These are phyloP conservation scores for Zoanthus gigantus DNA, from an alignment of 92 coral and sea anemone species.

Conservation along the genomic window DNA sequence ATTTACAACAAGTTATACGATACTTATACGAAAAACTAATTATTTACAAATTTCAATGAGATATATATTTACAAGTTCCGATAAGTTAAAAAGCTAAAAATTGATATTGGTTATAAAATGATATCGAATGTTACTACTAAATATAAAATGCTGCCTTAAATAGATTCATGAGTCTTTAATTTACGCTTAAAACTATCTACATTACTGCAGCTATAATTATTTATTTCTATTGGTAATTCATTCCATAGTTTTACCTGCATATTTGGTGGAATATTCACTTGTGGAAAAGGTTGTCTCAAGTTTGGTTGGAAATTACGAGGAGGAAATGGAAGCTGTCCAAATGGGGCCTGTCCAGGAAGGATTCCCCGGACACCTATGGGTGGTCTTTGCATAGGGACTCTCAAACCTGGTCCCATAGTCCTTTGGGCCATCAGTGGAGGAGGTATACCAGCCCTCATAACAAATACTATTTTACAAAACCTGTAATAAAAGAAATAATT, in stretches of 20 bases:
- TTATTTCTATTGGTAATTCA: too few species aligned
- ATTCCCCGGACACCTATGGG: conserved; percentile 63
- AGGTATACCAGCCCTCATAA: conserved; percentile 81
- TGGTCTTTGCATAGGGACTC: conserved; percentile 65
- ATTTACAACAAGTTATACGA: too few species aligned
- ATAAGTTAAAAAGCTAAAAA: too few species aligned
- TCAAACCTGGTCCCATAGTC: conserved; percentile 72
- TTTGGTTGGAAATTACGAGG: conserved; percentile 54
- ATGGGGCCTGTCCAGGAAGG: conserved; percentile 49
- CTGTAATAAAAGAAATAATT: not conserved
- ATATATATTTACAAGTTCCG: too few species aligned
- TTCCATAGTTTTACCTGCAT: conserved; percentile 66
- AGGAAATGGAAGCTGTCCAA: conserved; percentile 43
- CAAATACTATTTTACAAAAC: not conserved
- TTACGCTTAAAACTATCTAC: too few species aligned
- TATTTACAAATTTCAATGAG: too few species aligned
- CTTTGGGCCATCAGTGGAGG: conserved; percentile 87
- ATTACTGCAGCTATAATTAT: too few species aligned
- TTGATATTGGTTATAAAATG: too few species aligned
- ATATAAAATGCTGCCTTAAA: too few species aligned
- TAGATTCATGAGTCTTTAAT: too few species aligned
- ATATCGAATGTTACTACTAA: too few species aligned
- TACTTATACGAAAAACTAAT: too few species aligned
- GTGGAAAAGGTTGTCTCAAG: conserved; percentile 74
- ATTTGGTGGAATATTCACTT: conserved; percentile 67